phyloP scores from a whole-genome alignment of 2,888 invertebrate species.

The Apodemia zela region DNA sequence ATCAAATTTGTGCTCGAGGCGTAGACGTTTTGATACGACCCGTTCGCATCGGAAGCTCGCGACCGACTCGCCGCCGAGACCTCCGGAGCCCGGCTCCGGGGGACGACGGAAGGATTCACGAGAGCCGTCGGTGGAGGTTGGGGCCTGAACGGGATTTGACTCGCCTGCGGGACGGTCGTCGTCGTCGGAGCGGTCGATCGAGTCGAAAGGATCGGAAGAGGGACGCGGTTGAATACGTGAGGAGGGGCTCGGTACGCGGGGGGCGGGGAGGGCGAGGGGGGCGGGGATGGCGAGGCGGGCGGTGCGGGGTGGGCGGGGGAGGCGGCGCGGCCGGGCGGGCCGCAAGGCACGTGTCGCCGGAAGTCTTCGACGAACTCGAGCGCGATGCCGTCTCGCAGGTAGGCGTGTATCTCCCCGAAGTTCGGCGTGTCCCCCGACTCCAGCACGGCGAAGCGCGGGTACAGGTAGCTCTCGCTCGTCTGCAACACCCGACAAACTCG shows the following conservation, averaged over 20 bases:
- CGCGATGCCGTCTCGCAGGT: slow-evolving; percentile 64
- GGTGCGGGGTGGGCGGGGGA: slow-evolving; percentile 18
- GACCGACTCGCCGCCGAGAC: neutral
- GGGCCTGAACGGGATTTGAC: slow-evolving; percentile 6
- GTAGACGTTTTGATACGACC: neutral
- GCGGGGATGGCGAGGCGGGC: slow-evolving; percentile 22
- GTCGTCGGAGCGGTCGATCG: neutral
- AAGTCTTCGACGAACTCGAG: slow-evolving; percentile 63
- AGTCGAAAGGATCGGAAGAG: slow-evolving; percentile 3
- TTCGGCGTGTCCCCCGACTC: slow-evolving; percentile 70
- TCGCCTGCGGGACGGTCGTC: slow-evolving; percentile 7
- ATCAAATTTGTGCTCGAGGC: neutral
- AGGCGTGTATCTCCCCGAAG: slow-evolving; percentile 58
- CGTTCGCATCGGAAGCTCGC: neutral
- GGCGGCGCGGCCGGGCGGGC: slow-evolving; percentile 33
- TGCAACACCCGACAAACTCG: slow-evolving; percentile 41
- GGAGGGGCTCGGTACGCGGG: slow-evolving; percentile 20
- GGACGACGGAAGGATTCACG: neutral
- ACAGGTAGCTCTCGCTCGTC: slow-evolving; percentile 67
- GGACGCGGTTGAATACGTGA: slow-evolving; percentile 14
- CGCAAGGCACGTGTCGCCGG: slow-evolving; percentile 58
- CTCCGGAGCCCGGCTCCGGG: neutral
- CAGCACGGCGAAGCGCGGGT: slow-evolving; percentile 75
- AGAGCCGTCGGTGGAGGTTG: slow-evolving; percentile 15
- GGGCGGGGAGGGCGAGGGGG: slow-evolving; percentile 22